Percentiles rank a stretch among this genome's conserved stretches.
Conservation (phyloP, 2,888 invertebrate species). For the Drosophila greeni region DNA sequence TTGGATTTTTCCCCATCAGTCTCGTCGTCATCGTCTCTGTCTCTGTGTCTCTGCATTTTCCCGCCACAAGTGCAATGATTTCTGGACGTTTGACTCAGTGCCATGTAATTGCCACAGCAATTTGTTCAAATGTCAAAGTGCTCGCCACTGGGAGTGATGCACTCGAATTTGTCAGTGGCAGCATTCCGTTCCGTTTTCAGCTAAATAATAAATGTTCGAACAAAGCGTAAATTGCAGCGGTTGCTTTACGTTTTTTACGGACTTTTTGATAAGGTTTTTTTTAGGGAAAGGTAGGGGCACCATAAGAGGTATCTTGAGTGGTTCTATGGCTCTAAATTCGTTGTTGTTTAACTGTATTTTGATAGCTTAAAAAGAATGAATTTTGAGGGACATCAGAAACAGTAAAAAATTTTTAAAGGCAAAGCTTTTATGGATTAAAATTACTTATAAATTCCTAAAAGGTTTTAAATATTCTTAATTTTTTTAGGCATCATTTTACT, state of each 20-base stretch:
- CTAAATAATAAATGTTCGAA: conserved; percentile 28
- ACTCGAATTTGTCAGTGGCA: conserved; percentile 49
- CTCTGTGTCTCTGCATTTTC: neutral
- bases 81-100: conserved; percentile 52
- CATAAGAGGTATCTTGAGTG: neutral
- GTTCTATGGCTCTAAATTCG: neutral
- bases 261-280: conserved; percentile 3
- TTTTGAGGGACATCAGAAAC: neutral
- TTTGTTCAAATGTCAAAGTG: conserved; percentile 62
- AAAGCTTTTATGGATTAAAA: neutral
- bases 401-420: neutral
- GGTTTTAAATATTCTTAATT: neutral
- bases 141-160: conserved; percentile 26
- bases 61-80: conserved; percentile 64
- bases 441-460: neutral
- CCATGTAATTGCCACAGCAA: conserved; percentile 65
- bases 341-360: neutral
- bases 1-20: conserved; percentile 36
- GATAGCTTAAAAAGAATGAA: neutral
- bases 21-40: neutral
- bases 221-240: conserved; percentile 5
- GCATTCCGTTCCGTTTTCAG: neutral
- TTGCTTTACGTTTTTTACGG: conserved; percentile 2
- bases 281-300: neutral
- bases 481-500: neutral